Percentiles rank a stretch among this genome's conserved stretches.
Evolutionary conservation across 2,113 vertebrate genomes (phyloP).

Genomic region (Oreocharis arfaki): DNA sequence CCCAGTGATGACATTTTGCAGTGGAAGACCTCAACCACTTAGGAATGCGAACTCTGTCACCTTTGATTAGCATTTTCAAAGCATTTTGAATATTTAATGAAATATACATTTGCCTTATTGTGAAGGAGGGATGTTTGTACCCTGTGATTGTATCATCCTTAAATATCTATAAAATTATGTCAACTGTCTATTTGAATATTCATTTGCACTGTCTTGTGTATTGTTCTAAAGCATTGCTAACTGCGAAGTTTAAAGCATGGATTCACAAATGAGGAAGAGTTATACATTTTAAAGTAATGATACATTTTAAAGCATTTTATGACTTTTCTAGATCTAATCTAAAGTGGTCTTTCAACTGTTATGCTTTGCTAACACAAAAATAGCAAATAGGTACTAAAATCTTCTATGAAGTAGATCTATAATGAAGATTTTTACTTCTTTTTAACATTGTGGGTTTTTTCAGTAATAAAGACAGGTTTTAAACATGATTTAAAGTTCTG

Average conservation of each 20-base stretch:
- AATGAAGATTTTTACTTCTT: background rate
- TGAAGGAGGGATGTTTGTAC: background rate
- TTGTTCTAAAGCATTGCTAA: background rate
- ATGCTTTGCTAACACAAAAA: background rate
- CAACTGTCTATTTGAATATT: background rate
- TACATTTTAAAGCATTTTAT: background rate
- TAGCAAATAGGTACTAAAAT: background rate
- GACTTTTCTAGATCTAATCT: background rate
- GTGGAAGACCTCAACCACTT: background rate
- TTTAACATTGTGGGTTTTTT: background rate
- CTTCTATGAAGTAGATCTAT: background rate
- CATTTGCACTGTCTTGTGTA: background rate
- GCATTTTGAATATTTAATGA: background rate
- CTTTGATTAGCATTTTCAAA: background rate
- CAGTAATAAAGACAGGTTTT: background rate
- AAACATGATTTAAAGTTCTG: background rate
- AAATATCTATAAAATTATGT: background rate
- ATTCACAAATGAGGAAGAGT: background rate
- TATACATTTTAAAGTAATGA: background rate
- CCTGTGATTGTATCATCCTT: background rate
- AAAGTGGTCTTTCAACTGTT: background rate
- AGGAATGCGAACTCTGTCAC: background rate
- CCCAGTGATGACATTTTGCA: background rate
- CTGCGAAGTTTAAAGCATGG: background rate
- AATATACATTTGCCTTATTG: background rate